Percentiles rank a stretch among this genome's conserved stretches.
Evolutionary conservation across 2,797 vertebrate genomes (phyloP).

Genomic region (Caiman crocodilus): DNA sequence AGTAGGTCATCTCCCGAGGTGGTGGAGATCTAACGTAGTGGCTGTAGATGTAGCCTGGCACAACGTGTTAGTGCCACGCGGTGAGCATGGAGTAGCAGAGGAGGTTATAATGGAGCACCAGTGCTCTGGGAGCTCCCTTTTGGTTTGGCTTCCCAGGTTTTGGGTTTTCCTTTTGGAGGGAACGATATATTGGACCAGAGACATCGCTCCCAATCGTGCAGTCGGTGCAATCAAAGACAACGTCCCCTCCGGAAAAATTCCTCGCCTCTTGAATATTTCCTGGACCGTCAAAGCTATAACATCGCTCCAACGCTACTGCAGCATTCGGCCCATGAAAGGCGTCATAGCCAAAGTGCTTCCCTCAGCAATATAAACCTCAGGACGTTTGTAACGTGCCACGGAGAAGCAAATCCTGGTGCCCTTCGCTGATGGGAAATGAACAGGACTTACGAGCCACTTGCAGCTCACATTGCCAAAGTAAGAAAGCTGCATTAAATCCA

Average conservation of each 20-base stretch:
- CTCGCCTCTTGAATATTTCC: no score
- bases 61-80: background rate
- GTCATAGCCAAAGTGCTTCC: background rate
- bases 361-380: background rate
- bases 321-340: background rate
- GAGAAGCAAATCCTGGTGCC: background rate
- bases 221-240: no score
- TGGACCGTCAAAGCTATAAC: no score
- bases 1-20: background rate
- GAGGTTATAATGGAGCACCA: slow-evolving; percentile 13
- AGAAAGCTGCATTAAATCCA: background rate
- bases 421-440: background rate
- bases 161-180: no score
- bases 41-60: background rate
- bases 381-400: background rate
- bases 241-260: no score
- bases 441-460: background rate
- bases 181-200: no score
- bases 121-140: slow-evolving; percentile 48
- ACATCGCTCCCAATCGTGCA: no score
- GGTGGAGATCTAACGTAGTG: background rate
- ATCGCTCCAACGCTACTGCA: no score
- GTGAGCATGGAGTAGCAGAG: background rate
- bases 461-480: background rate
- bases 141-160: background rate